Conservation (phyloP, 2,888 invertebrate genomes). For the Cosmia trapezina region DNA sequence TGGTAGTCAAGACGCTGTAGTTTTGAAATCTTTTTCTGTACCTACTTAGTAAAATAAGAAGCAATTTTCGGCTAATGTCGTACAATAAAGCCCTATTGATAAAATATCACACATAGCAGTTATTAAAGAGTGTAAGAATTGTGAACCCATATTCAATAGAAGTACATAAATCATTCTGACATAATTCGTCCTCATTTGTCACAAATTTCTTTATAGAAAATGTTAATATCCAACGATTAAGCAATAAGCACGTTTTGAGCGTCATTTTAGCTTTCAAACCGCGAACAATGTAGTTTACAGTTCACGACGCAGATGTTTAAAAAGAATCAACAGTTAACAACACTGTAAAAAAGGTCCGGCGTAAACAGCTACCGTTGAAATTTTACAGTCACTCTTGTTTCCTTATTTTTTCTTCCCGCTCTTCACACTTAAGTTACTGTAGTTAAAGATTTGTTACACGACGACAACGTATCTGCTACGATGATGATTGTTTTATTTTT, state of each 20-base stretch:
- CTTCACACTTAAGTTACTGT: conserved; percentile 44
- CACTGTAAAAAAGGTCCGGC: conserved; percentile 87
- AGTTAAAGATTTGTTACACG: conserved; percentile 16
- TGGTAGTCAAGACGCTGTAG: neutral
- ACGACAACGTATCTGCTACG: conserved; percentile 1
- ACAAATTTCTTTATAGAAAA: conserved; percentile 43
- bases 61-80: neutral
- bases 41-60: neutral
- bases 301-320: conserved; percentile 88
- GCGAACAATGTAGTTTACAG: conserved; percentile 88
- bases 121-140: conserved; percentile 3
- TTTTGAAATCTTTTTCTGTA: neutral
- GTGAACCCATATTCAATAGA: conserved; percentile 3
- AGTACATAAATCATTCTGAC: conserved; percentile 18
- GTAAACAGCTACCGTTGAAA: conserved; percentile 88
- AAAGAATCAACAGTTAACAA: conserved; percentile 89
- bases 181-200: conserved; percentile 28
- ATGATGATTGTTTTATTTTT: neutral
- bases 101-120: neutral
- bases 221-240: conserved; percentile 59
- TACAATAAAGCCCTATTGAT: neutral
- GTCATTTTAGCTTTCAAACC: conserved; percentile 79
- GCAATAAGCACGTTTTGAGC: conserved; percentile 68
- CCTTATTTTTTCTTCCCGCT: conserved; percentile 66
- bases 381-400: conserved; percentile 85